Conservation (phyloP, 2,888 invertebrate genomes). For the Horisme vitalbata region DNA sequence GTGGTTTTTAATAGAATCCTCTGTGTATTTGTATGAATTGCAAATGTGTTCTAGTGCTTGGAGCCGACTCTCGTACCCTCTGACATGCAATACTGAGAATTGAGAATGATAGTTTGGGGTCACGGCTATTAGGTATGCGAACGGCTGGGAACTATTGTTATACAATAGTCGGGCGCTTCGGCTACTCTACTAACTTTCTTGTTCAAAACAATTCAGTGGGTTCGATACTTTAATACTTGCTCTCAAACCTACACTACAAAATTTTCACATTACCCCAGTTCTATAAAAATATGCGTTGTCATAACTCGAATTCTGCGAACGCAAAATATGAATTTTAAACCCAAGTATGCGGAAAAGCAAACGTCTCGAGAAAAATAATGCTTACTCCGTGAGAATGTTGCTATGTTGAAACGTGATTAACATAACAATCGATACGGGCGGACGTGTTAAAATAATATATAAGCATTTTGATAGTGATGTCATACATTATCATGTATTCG, state of each 20-base stretch:
- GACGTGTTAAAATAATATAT: slow-evolving; percentile 50
- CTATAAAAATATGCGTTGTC: slow-evolving; percentile 16
- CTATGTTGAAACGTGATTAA: slow-evolving; percentile 55
- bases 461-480: slow-evolving; percentile 55
- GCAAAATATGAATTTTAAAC: slow-evolving; percentile 20
- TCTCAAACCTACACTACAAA: slow-evolving; percentile 3
- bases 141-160: not conserved
- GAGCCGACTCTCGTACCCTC: slow-evolving; percentile 4
- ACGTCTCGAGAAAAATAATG: slow-evolving; percentile 37
- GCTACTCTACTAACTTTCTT: not conserved
- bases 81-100: slow-evolving; percentile 7
- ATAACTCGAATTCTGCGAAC: slow-evolving; percentile 24
- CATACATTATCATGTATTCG: slow-evolving; percentile 37
- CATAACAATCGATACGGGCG: slow-evolving; percentile 41
- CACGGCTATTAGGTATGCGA: slow-evolving; percentile 5
- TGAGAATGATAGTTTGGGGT: slow-evolving; percentile 13
- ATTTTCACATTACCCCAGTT: slow-evolving; percentile 15
- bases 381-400: slow-evolving; percentile 50
- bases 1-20: slow-evolving; percentile 14
- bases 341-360: slow-evolving; percentile 31
- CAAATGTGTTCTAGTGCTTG: slow-evolving; percentile 7
- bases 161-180: not conserved
- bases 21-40: slow-evolving; percentile 14
- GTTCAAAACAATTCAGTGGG: too few species aligned
- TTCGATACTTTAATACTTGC: not conserved